phyloP scores from a whole-genome alignment of 2,888 invertebrate genomes.

The Amblyjoppa proteus region DNA sequence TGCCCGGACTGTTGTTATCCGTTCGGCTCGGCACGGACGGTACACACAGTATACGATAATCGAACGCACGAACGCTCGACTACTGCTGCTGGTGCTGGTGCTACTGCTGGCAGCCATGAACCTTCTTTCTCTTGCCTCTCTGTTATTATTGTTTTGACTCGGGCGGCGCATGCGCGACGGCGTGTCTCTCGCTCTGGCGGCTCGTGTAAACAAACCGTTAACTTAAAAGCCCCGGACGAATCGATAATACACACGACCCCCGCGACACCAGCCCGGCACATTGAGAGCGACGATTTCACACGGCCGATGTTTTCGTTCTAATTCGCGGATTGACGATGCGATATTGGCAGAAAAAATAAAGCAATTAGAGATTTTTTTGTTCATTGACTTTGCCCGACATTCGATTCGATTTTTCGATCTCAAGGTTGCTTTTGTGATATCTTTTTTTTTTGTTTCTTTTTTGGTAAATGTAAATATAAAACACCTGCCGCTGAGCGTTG shows the following conservation, averaged over 20 bases:
- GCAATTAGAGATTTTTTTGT: not conserved
- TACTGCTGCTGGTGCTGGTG: conserved; percentile 56
- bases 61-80: conserved; percentile 28
- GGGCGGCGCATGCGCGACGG: conserved; percentile 81
- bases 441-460: not conserved
- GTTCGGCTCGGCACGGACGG: not conserved
- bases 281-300: conserved; percentile 8
- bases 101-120: conserved; percentile 76
- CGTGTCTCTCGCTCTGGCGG: conserved; percentile 67
- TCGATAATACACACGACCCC: conserved; percentile 79
- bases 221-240: conserved; percentile 82
- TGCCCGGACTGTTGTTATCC: not conserved
- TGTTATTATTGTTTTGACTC: conserved; percentile 84
- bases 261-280: conserved; percentile 52
- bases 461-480: conserved; percentile 6
- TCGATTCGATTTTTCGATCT: not conserved
- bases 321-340: not conserved
- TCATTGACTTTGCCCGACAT: not conserved
- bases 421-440: not conserved
- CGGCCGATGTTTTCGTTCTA: not conserved
- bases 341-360: not conserved
- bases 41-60: not conserved
- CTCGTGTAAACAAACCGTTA: conserved; percentile 84
- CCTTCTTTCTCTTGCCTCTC: conserved; percentile 73
- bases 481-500: conserved; percentile 1